A percentile compares a stretch with the other conserved stretches of the same genome.
phyloP scores from a whole-genome alignment of 2,797 vertebrate species.

The Smutsia temminckii region DNA sequence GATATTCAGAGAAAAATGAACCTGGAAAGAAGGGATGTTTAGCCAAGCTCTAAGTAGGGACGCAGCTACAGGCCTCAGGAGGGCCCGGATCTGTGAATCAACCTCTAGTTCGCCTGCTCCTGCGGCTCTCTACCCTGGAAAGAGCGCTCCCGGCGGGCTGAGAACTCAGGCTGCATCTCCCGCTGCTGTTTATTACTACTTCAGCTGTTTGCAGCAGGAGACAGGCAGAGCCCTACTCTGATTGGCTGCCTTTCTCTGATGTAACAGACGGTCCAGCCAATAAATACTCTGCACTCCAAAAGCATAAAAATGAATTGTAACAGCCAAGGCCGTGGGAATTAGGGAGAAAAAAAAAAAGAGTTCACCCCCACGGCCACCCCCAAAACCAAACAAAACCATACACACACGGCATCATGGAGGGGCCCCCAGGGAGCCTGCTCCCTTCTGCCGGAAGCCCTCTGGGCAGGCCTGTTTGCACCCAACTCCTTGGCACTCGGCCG shows the following conservation, averaged over 20 bases:
- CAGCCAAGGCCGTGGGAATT: constrained; percentile 66
- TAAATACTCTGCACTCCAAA: constrained; percentile 81
- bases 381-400: constrained; percentile 40
- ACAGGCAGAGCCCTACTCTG: constrained; percentile 81
- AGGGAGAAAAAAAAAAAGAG: background rate
- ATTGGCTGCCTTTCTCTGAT: constrained; percentile 86
- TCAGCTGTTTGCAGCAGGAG: constrained; percentile 86
- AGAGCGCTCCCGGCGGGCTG: constrained; percentile 84
- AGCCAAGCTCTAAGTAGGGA: background rate
- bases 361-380: background rate
- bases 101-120: constrained; percentile 80
- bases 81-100: constrained; percentile 74
- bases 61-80: constrained; percentile 61
- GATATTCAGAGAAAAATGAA: background rate
- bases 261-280: constrained; percentile 83
- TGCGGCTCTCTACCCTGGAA: constrained; percentile 80
- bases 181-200: constrained; percentile 88
- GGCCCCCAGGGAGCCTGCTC: constrained; percentile 35
- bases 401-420: constrained; percentile 69
- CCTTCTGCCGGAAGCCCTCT: constrained; percentile 60
- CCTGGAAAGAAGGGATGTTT: background rate
- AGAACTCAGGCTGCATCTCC: constrained; percentile 88
- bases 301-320: constrained; percentile 83
- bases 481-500: constrained; percentile 80
- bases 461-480: constrained; percentile 77